These are phyloP conservation scores for Gryllus longicercus DNA, from an alignment of 2,888 invertebrate genomes.

Conservation along the genomic window DNA sequence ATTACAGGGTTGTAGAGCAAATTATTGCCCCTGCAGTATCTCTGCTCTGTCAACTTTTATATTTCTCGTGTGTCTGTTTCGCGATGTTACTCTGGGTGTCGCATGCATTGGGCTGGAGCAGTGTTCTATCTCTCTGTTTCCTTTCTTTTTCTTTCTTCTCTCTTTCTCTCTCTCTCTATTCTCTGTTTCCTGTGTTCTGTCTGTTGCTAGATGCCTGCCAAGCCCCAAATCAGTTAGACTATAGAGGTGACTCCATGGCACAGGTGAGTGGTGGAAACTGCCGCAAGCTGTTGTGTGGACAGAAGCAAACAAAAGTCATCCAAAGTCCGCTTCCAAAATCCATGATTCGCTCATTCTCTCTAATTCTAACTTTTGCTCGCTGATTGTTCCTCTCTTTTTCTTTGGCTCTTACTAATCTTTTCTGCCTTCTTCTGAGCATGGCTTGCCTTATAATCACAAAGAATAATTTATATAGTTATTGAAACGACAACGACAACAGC, in stretches of 20 bases:
- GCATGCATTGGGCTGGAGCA: slow-evolving; percentile 27
- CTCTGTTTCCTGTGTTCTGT: slow-evolving; percentile 66
- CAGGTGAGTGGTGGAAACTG: slow-evolving; percentile 29
- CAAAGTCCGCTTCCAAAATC: not conserved
- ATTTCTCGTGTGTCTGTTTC: slow-evolving; percentile 22
- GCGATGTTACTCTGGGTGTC: slow-evolving; percentile 25
- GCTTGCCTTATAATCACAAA: slow-evolving; percentile 22
- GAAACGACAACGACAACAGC: not conserved
- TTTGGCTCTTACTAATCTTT: slow-evolving; percentile 25
- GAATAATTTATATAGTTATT: not conserved
- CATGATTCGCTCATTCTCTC: slow-evolving; percentile 11
- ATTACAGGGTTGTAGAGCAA: not conserved
- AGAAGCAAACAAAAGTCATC: slow-evolving; percentile 9
- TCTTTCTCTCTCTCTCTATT: slow-evolving; percentile 33
- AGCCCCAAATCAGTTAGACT: slow-evolving; percentile 83
- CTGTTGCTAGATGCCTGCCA: slow-evolving; percentile 95
- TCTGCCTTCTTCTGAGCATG: slow-evolving; percentile 27
- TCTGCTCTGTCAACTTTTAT: not conserved
- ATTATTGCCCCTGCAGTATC: not conserved
- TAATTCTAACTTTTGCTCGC: slow-evolving; percentile 8
- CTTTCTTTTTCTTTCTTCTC: slow-evolving; percentile 30
- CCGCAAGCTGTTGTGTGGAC: slow-evolving; percentile 17
- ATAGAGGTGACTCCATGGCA: slow-evolving; percentile 66
- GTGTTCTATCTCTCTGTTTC: slow-evolving; percentile 20
- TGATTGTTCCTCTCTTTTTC: slow-evolving; percentile 17